Percentiles rank a stretch among this genome's conserved stretches.
phyloP scores from a whole-genome alignment of 2,113 vertebrate species.

The Malurus alboscapulatus region DNA sequence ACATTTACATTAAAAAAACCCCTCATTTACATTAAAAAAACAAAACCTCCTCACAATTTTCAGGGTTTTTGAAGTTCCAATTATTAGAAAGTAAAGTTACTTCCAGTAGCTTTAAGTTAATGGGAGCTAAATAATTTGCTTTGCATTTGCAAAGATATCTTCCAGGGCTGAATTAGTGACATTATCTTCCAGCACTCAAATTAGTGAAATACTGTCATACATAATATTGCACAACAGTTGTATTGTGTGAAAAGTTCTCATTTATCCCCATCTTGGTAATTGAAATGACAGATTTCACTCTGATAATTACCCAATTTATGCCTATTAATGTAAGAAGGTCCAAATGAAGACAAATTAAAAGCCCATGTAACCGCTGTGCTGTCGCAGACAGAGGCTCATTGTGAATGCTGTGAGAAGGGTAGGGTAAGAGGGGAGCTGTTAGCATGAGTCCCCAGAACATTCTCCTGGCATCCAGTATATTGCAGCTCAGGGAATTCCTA shows the following conservation, averaged over 20 bases:
- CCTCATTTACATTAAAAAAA: neutral
- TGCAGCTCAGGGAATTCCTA: neutral
- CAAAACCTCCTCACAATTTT: neutral
- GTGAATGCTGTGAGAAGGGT: neutral
- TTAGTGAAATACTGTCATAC: neutral
- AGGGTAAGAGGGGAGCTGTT: neutral
- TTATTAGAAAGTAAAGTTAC: neutral
- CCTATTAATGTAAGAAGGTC: neutral
- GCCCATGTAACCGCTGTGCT: fast-evolving
- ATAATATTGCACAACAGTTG: neutral
- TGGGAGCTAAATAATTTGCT: neutral
- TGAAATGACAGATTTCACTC: neutral
- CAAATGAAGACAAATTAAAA: neutral
- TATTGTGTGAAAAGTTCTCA: neutral
- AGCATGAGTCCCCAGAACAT: neutral
- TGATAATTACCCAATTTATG: neutral
- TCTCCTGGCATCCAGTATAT: neutral
- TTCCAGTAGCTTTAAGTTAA: neutral
- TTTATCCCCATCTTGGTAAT: neutral
- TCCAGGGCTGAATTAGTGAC: neutral
- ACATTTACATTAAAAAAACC: neutral
- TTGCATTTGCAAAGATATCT: neutral
- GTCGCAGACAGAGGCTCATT: neutral
- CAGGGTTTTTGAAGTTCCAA: neutral
- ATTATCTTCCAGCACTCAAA: neutral